phyloP scores from a whole-genome alignment of 2,113 vertebrate genomes.

The Hydrolagus affinis region DNA sequence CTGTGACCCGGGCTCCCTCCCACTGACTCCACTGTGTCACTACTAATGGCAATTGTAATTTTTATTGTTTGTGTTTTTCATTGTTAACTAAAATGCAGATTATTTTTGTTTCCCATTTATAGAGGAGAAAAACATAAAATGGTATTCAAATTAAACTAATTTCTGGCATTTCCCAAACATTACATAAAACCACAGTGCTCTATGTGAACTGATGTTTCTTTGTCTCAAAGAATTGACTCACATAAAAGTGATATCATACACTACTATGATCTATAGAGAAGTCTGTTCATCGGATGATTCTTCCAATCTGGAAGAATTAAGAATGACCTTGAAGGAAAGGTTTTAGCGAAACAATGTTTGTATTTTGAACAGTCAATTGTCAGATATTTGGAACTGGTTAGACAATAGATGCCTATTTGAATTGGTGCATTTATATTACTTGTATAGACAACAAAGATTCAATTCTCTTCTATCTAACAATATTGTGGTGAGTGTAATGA shows the following conservation, averaged over 20 bases:
- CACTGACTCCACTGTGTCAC: no score
- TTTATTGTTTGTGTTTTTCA: not conserved
- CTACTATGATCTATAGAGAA: not conserved
- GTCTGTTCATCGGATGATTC: not conserved
- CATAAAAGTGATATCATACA: not conserved
- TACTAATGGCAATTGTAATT: not conserved
- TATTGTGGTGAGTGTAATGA: not conserved
- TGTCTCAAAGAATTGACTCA: not conserved
- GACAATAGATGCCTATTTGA: not conserved
- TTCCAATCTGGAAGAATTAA: not conserved
- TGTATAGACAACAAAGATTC: not conserved
- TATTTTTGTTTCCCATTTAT: not conserved
- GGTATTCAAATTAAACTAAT: not conserved
- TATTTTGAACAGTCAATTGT: not conserved
- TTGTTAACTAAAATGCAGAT: not conserved
- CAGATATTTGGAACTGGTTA: not conserved
- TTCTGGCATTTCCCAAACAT: not conserved
- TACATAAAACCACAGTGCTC: not conserved
- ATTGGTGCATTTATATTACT: not conserved
- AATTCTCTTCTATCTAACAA: not conserved
- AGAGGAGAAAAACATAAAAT: not conserved
- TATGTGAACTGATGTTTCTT: not conserved
- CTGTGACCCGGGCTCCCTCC: no score
- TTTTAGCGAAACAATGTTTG: not conserved
- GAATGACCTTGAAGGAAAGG: not conserved